Base-by-base conservation (phyloP, 2,888 invertebrate species). In the Ditula angustiorana region DNA sequence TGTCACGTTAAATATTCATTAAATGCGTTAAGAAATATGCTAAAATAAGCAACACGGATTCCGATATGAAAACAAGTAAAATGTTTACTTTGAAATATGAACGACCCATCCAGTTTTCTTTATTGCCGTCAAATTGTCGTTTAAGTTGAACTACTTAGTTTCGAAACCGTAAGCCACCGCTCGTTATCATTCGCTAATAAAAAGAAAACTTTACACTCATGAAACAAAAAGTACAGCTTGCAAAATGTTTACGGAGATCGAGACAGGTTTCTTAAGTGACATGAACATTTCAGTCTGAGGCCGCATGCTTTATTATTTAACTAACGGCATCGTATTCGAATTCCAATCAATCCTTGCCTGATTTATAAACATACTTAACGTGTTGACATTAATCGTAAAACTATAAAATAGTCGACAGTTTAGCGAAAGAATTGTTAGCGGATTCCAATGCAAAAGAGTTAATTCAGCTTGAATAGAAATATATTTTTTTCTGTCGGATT, bases 301-400 rank as follows among this genome's bases (percentile, higher is more conserved):
- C 44, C 74, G 79, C 76, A 78, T 78, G 79, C 80, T 83, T 82
- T 66, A 74, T 78, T 84, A 82, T 85, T 82, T 82, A 81, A 79
- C 77, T 83, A 85, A 84, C 86, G 80, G 77, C 73, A 66, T 58
- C 67, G 69, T 71, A 70, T 74, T 74, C 74, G 75, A 77, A 78
- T 81, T 81, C 77, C 61, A 80, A 81, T 80, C 77, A 78, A 75
- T 69, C 66, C 72, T 71, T 70, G 78, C 75, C 72, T 80, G 76
- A 83, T 86, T 83, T 80, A 81, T 79, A 69, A 63, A 65, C 67
- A 69, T 70, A 70, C 67, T 76, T 74, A 75, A 78, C 70, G 70
- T 74, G 70, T 72, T 77, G 80, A 79, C 78, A 78, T 71, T 79
- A 75, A 75, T 76, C 73, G 75, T 67, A 69, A 50, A 49, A 30